Base-by-base conservation (phyloP, 2,888 invertebrate genomes). In the Brachylomia viminalis region DNA sequence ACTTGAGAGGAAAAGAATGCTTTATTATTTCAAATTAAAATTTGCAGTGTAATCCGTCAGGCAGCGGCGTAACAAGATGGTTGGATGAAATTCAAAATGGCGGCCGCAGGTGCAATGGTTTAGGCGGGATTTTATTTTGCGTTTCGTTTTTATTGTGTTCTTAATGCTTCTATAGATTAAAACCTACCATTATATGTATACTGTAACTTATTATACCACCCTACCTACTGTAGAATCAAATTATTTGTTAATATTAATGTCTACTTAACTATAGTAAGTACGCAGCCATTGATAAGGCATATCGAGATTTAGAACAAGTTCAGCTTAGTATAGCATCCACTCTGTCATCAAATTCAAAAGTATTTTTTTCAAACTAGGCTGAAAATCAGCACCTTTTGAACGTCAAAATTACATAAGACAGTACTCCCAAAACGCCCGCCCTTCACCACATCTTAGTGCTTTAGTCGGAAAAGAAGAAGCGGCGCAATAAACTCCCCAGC, bases 11-110 rank as follows among this genome's bases (percentile, higher is more conserved):
- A 89, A 90, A 94, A 88, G 80, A 92, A 95, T 95, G 92, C 93
- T 95, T 95, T 94, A 95, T 95, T 95, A 93, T 93, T 90, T 89
- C 86, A 91, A 92, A 92, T 91, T 89, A 87, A 90, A 91, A 93
- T 93, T 89, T 91, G 90, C 89, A 86, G 87, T 87, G 92, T 95
- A 95, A 95, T 95, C 95, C 95, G 94, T 95, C 95, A 95, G 93
- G 79, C 85, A 87, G 83, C 83, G 74, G 88, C 83, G 84, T 91
- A 91, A 92, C 90, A 92, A 93, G 92, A 93, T 93, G 93, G 92
- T 11, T 78, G 86, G 91, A 85, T 82, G 82, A 87, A 88, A 87
- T 90, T 88, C 91, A 93, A 93, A 91, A 94, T 94, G 93, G 92
- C 92, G 84, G 91, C 82, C 91, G 78, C 95, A 95, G 95, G 94